Evolutionary conservation across 2,888 invertebrate species (phyloP).

Genomic region (Ennomos fuscantarius): DNA sequence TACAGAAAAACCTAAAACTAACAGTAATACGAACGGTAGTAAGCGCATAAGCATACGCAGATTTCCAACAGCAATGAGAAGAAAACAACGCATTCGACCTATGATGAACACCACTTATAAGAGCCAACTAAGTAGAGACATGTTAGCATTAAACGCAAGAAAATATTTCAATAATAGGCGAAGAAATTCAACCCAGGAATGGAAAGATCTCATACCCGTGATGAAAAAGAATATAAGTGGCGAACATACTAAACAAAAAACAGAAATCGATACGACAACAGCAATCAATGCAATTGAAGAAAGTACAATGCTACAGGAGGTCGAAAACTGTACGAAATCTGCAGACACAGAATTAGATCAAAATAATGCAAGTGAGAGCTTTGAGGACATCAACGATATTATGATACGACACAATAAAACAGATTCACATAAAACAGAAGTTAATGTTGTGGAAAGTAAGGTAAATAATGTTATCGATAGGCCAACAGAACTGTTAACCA

Average conservation of each 20-base stretch:
- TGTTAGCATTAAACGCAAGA: conserved; percentile 63
- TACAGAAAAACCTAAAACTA: conserved; percentile 30
- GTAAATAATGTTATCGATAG: conserved; percentile 50
- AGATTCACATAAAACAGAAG: conserved; percentile 40
- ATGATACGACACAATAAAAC: conserved; percentile 30
- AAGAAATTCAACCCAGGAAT: conserved; percentile 63
- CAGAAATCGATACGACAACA: conserved; percentile 47
- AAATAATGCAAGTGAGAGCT: conserved; percentile 35
- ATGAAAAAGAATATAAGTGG: conserved; percentile 51
- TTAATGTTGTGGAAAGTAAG: conserved; percentile 38
- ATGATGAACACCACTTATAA: conserved; percentile 61
- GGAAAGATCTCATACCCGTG: conserved; percentile 60
- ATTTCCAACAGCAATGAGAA: conserved; percentile 57
- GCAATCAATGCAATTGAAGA: conserved; percentile 29
- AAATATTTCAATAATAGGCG: conserved; percentile 58
- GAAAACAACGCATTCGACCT: conserved; percentile 68
- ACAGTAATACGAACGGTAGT: background rate
- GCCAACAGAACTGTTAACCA: conserved; percentile 43
- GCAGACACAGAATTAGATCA: conserved; percentile 20
- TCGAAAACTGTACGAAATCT: conserved; percentile 35
- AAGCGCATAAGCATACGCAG: conserved; percentile 47
- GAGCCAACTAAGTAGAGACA: conserved; percentile 67
- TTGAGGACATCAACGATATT: conserved; percentile 36
- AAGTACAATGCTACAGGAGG: conserved; percentile 29
- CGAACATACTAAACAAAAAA: conserved; percentile 43